These are phyloP conservation scores for Carcina quercana DNA, from an alignment of 2,888 invertebrate species.

Conservation along the genomic window DNA sequence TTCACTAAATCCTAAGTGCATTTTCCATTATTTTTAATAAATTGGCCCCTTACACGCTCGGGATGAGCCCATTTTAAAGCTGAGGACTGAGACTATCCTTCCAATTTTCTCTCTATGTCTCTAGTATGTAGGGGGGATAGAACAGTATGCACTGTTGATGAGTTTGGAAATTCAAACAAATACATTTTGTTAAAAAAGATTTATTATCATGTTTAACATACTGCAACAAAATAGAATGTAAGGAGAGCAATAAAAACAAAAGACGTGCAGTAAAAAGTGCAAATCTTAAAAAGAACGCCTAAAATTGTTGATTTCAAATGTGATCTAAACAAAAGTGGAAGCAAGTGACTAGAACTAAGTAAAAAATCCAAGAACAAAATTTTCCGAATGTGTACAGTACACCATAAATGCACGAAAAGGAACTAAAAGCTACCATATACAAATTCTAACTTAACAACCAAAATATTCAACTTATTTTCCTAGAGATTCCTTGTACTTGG, in stretches of 20 bases:
- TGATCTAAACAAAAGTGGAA: slow-evolving; percentile 32
- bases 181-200: slow-evolving; percentile 29
- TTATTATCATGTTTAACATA: slow-evolving; percentile 38
- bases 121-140: too few species aligned
- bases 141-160: too few species aligned
- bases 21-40: too few species aligned
- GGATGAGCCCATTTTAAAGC: too few species aligned
- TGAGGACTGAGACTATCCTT: too few species aligned
- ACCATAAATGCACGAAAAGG: slow-evolving; percentile 53
- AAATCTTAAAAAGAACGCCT: neutral
- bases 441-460: slow-evolving; percentile 34
- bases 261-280: slow-evolving; percentile 1
- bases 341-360: slow-evolving; percentile 61
- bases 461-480: slow-evolving; percentile 28
- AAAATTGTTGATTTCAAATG: slow-evolving; percentile 1
- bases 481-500: slow-evolving; percentile 47
- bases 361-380: slow-evolving; percentile 34
- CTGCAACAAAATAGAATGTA: slow-evolving; percentile 55
- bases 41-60: too few species aligned
- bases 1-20: too few species aligned
- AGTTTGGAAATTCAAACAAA: too few species aligned
- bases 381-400: slow-evolving; percentile 16
- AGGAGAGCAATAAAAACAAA: slow-evolving; percentile 24
- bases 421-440: slow-evolving; percentile 33
- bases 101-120: too few species aligned